Conservation (phyloP, 2,888 invertebrate genomes). For the Piscicola geometra region DNA sequence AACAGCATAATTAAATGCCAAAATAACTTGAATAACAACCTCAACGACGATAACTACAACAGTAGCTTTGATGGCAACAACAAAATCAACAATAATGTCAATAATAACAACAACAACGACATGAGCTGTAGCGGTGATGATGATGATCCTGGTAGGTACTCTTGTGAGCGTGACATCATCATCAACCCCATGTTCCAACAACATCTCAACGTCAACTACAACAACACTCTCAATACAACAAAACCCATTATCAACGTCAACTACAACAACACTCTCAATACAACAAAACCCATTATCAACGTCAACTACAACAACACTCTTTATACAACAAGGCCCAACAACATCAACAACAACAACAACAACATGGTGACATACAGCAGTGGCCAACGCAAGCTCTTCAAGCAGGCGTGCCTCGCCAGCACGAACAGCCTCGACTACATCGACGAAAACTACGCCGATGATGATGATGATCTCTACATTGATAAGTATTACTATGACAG, state of each 20-base stretch:
- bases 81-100: background rate
- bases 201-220: too few relatives aligned
- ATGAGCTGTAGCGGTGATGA: constrained; percentile 1
- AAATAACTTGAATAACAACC: background rate
- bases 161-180: background rate
- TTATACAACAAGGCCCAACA: background rate
- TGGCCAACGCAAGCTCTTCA: background rate
- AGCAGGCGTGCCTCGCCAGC: constrained; percentile 5
- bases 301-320: background rate
- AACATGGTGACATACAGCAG: background rate
- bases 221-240: too few relatives aligned
- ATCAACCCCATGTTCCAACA: background rate
- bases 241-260: too few relatives aligned
- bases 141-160: background rate
- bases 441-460: background rate
- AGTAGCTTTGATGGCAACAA: background rate
- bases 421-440: constrained; percentile 1
- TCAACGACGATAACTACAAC: background rate
- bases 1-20: too few relatives aligned
- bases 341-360: background rate
- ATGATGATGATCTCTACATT: background rate
- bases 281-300: too few relatives aligned
- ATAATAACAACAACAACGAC: constrained; percentile 10
- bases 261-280: too few relatives aligned
- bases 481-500: too few relatives aligned